These are phyloP conservation scores for Mesoligia furuncula DNA, from an alignment of 2,888 invertebrate genomes.

Conservation along the genomic window DNA sequence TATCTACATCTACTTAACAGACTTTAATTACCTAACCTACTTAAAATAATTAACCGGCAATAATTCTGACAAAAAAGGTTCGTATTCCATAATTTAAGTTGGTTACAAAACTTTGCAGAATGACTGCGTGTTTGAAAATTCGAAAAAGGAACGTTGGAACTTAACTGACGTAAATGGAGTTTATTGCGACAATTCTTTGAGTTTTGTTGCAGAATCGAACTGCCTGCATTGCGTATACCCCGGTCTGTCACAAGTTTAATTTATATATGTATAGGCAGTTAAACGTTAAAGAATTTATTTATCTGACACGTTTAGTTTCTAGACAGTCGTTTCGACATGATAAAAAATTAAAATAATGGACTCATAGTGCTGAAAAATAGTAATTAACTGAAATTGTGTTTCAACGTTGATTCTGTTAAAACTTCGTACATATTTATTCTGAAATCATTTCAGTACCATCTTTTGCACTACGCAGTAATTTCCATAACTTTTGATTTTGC, in stretches of 20 bases:
- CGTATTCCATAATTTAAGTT: slow-evolving; percentile 22
- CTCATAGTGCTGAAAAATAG: neutral
- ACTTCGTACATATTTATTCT: neutral
- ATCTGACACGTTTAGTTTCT: neutral
- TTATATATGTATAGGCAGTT: neutral
- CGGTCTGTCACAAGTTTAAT: slow-evolving; percentile 41
- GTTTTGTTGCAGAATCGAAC: slow-evolving; percentile 54
- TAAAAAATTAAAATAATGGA: neutral
- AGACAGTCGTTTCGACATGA: neutral
- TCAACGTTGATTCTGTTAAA: neutral
- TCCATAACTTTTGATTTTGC: neutral
- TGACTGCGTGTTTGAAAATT: slow-evolving; percentile 48
- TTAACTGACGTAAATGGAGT: slow-evolving; percentile 55
- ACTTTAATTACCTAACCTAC: slow-evolving; percentile 24
- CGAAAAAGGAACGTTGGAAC: slow-evolving; percentile 56
- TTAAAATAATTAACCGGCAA: slow-evolving; percentile 11
- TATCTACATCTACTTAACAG: neutral
- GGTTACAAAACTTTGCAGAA: slow-evolving; percentile 55
- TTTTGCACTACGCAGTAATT: neutral
- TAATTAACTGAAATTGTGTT: neutral
- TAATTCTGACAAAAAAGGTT: slow-evolving; percentile 32
- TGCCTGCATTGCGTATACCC: slow-evolving; percentile 43
- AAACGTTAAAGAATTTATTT: slow-evolving; percentile 12
- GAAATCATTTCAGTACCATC: neutral
- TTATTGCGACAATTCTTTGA: slow-evolving; percentile 59